Evolutionary conservation across 2,888 invertebrate species (phyloP), one percentile per base, ranked within the genome.

Genomic region (Orthosia incerta): DNA sequence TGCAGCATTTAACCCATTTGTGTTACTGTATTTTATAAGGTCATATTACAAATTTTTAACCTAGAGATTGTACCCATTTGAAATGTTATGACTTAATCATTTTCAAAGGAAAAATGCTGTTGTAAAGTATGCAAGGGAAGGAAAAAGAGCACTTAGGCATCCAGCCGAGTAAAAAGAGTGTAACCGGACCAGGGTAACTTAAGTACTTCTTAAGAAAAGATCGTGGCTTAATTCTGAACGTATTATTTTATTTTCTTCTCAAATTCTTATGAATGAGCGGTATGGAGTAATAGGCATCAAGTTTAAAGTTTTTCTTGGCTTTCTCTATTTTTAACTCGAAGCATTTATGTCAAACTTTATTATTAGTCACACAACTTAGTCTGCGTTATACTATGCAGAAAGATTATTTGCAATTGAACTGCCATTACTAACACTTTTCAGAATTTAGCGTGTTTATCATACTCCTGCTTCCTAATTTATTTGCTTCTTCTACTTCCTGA

Each of bases 1-100:
- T 59, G n/a, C 53, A 45, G 48, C 51, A 82, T 56, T 79, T 83
- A 83, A 83, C 75, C 79, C 23, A 74, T 62, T 71, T 63, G 62
- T 56, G 51, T 5, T 61, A 45, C 45, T 55, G 12, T 20, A 67
- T 67, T 69, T 67, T 61, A 56, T 59, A 64, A 48, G 78, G 77
- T 65, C 77, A 64, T 71, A 76, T 81, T 26, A 74, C 46, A 26
- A 76, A 76, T 63, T 76, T 50, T 70, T 69, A 12, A 46, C 26
- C 23, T 45, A 13, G 15, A 48, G 60, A 51, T 53, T 59, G 46
- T 67, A 23, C n/a, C 26, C 15, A 48, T 76, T 81, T 56, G 16
- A 50, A 75, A 74, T 18, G 18, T 53, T 78, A 78, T 74, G 64
- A 80, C 56, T 64, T 80, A 64, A 80, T 80, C 56, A 64, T 53